These are phyloP conservation scores for Ferrisia virgata DNA, from an alignment of 2,888 invertebrate genomes.

Conservation along the genomic window DNA sequence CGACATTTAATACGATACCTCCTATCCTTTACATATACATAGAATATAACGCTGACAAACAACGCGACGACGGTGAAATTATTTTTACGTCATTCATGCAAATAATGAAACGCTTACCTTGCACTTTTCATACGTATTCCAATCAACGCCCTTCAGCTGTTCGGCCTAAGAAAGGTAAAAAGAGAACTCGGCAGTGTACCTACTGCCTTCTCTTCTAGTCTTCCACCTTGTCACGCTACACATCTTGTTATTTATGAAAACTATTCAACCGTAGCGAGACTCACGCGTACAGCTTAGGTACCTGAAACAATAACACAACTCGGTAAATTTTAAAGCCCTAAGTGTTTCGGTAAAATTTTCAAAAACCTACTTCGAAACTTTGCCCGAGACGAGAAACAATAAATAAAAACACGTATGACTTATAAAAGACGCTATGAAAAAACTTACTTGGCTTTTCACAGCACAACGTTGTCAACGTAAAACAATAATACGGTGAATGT, in stretches of 20 bases:
- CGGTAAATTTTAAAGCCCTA: not conserved
- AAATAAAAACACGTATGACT: conserved; percentile 3
- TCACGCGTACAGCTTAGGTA: not conserved
- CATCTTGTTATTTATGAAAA: conserved; percentile 7
- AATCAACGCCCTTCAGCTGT: not conserved
- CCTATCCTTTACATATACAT: too few relatives aligned
- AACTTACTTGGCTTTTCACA: not conserved
- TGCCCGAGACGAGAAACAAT: not conserved
- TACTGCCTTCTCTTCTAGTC: too few relatives aligned
- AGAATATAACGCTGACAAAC: not conserved
- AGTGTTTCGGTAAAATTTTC: conserved; percentile 1
- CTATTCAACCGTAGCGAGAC: not conserved
- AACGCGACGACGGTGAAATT: not conserved
- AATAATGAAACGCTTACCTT: conserved; percentile 22
- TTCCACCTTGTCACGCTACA: not conserved
- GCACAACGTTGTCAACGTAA: not conserved
- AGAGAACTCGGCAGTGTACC: not conserved
- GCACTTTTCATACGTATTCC: conserved; percentile 21
- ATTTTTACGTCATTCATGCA: conserved; percentile 15
- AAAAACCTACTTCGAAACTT: conserved; percentile 11
- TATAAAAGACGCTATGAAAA: not conserved
- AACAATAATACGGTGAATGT: not conserved
- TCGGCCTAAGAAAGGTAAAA: not conserved
- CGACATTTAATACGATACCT: not conserved
- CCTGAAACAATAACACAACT: conserved; percentile 9